These are phyloP conservation scores for Pollachius pollachius DNA, from an alignment of 2,113 vertebrate species.

Conservation along the genomic window DNA sequence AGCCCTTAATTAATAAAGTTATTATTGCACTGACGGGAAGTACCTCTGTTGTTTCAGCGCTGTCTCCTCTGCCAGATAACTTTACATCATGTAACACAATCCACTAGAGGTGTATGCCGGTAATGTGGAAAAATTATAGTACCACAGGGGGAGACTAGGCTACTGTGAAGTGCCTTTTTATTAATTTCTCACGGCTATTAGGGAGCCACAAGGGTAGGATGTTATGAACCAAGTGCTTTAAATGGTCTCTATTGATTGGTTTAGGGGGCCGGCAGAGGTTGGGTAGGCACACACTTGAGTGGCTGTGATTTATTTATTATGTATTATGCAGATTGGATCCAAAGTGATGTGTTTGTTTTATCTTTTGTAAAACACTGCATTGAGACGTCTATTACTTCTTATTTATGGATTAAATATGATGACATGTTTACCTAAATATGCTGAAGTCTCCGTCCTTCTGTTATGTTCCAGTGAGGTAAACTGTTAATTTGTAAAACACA, in stretches of 20 bases:
- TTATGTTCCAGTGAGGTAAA: no score
- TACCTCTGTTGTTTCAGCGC: conserved; percentile 12
- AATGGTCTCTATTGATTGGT: conserved; percentile 55
- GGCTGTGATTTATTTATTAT: conserved; percentile 41
- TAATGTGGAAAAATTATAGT: conserved; percentile 49
- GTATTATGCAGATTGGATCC: background rate
- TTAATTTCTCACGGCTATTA: conserved; percentile 54
- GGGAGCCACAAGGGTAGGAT: conserved; percentile 46
- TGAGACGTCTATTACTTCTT: no score
- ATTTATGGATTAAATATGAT: no score
- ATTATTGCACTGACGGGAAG: background rate
- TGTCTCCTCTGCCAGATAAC: conserved; percentile 28
- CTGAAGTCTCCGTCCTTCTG: no score
- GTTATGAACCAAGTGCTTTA: conserved; percentile 34
- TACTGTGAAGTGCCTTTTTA: conserved; percentile 38
- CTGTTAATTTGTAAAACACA: no score
- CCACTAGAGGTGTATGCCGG: conserved; percentile 35
- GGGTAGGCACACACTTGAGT: conserved; percentile 41
- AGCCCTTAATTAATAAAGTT: background rate
- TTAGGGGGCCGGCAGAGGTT: conserved; percentile 32
- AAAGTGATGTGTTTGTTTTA: no score
- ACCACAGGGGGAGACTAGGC: conserved; percentile 41
- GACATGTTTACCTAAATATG: no score
- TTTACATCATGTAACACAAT: conserved; percentile 51
- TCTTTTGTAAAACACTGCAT: no score